Conservation (phyloP, 1,140 invertebrate genomes). For the Dendrolimus punctatus region DNA sequence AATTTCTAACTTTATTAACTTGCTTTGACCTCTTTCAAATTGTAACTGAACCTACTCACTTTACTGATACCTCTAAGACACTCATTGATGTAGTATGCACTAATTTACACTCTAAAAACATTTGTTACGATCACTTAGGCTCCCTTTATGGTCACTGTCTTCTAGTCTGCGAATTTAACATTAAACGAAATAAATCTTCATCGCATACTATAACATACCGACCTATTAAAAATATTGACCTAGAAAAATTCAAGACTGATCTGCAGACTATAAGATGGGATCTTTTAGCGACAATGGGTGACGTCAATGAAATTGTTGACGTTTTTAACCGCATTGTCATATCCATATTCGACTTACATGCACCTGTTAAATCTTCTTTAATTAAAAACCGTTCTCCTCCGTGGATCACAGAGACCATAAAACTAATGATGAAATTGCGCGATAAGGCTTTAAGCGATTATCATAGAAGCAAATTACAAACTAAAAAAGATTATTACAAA, state of each 20-base stretch:
- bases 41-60: conserved; percentile 9
- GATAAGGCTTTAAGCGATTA: conserved; percentile 12
- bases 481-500: conserved; percentile 16
- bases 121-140: conserved; percentile 1
- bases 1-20: conserved; percentile 9
- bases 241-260: background rate
- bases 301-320: too few relatives aligned
- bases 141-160: conserved; percentile 8
- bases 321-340: too few relatives aligned
- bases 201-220: background rate
- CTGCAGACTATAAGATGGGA: background rate
- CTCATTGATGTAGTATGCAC: conserved; percentile 16
- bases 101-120: conserved; percentile 1
- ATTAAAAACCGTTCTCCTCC: conserved; percentile 9
- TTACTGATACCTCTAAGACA: conserved; percentile 6
- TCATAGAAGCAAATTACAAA: conserved; percentile 2
- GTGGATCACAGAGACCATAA: conserved; percentile 19
- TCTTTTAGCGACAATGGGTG: background rate
- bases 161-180: conserved; percentile 5
- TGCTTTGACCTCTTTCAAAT: conserved; percentile 8
- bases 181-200: conserved; percentile 5
- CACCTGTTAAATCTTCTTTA: conserved; percentile 4
- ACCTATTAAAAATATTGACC: conserved; percentile 6
- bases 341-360: conserved; percentile 8
- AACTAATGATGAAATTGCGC: conserved; percentile 19